Percentiles rank a stretch among this genome's conserved stretches.
phyloP scores from a whole-genome alignment of 2,888 invertebrate genomes.

The Metellina segmentata region DNA sequence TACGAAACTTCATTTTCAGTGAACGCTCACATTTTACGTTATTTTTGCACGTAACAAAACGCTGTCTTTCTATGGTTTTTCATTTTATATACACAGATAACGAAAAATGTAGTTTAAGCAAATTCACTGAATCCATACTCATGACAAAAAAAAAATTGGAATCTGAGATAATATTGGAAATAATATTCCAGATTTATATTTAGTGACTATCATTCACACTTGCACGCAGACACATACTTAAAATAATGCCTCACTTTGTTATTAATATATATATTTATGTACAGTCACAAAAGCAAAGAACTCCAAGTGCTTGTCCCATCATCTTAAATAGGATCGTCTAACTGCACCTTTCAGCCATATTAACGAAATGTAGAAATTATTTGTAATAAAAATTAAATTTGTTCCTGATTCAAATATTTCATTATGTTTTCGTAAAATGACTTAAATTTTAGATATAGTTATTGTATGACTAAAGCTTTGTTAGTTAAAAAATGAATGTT shows the following conservation, averaged over 20 bases:
- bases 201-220: constrained; percentile 57
- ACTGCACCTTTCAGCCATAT: neutral
- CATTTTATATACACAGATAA: neutral
- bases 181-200: constrained; percentile 30
- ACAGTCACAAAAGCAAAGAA: constrained; percentile 41
- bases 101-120: neutral
- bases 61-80: neutral
- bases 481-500: too few species aligned
- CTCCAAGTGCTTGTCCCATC: neutral
- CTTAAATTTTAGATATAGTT: too few species aligned
- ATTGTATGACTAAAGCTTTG: too few species aligned
- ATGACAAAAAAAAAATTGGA: neutral
- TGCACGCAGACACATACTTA: constrained; percentile 46
- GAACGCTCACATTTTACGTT: neutral
- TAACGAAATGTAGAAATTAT: neutral
- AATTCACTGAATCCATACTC: neutral
- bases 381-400: neutral
- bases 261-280: constrained; percentile 55
- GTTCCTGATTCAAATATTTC: neutral
- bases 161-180: constrained; percentile 17
- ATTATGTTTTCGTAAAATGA: too few species aligned
- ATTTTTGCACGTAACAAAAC: neutral
- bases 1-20: neutral
- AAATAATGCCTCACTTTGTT: constrained; percentile 64
- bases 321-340: constrained; percentile 1